These are phyloP conservation scores for Seriola dumerili DNA, from an alignment of 2,113 vertebrate species.

Conservation along the genomic window DNA sequence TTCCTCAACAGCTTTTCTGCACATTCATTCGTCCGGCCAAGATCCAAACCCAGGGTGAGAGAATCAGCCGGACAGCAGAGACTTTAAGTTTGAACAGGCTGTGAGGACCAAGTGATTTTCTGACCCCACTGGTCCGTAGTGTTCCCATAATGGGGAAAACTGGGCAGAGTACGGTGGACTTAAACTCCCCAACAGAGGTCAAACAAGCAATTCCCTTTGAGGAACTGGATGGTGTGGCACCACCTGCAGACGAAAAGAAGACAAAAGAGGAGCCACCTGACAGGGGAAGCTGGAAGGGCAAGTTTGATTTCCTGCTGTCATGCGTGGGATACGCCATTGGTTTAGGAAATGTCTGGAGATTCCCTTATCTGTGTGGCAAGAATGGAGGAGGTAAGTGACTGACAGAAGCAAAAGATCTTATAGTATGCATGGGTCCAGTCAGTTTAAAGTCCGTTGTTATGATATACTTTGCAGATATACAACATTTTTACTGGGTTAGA, in stretches of 20 bases:
- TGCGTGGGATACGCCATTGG: slow-evolving; percentile 93
- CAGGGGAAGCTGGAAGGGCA: slow-evolving; percentile 92
- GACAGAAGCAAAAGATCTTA: not conserved
- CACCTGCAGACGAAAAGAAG: slow-evolving; percentile 57
- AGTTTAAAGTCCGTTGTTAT: not conserved
- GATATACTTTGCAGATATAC: not conserved
- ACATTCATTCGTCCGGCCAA: slow-evolving; percentile 9
- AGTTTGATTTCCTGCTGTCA: slow-evolving; percentile 93
- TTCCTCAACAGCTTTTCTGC: slow-evolving; percentile 36
- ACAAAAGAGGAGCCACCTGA: slow-evolving; percentile 82
- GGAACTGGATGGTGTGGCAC: slow-evolving; percentile 50
- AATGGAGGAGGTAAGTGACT: slow-evolving; percentile 90
- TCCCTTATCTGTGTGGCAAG: slow-evolving; percentile 94
- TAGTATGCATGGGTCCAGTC: not conserved
- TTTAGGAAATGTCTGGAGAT: slow-evolving; percentile 94
- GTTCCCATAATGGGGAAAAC: slow-evolving; percentile 87
- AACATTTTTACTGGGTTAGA: not conserved
- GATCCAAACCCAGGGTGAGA: slow-evolving; percentile 3
- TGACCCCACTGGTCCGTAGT: slow-evolving; percentile 46
- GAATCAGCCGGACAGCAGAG: not conserved
- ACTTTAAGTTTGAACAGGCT: slow-evolving; percentile 1
- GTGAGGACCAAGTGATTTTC: slow-evolving; percentile 36
- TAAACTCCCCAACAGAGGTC: slow-evolving; percentile 86
- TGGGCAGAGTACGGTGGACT: slow-evolving; percentile 85
- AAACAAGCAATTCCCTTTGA: slow-evolving; percentile 88